Evolutionary conservation across 1,140 invertebrate species (phyloP).

Genomic region (Heliconius hermathena): DNA sequence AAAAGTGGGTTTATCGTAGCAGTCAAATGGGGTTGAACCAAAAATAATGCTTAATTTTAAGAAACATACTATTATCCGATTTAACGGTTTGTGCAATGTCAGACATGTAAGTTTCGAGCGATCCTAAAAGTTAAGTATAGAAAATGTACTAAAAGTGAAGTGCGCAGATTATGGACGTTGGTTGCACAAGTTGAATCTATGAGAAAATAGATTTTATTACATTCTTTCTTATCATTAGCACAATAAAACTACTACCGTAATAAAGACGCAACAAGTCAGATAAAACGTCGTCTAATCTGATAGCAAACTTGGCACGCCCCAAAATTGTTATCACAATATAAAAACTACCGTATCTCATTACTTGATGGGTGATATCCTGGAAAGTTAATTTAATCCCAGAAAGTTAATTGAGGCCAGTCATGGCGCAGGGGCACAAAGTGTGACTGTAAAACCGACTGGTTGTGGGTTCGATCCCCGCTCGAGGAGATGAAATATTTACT

Average conservation of each 20-base stretch:
- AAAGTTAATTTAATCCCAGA: background rate
- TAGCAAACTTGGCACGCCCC: conserved; percentile 36
- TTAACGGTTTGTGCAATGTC: conserved; percentile 9
- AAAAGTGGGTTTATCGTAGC: conserved; percentile 38
- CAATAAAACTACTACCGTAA: conserved; percentile 21
- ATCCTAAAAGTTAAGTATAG: background rate
- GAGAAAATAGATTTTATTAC: background rate
- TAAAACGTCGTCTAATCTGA: conserved; percentile 33
- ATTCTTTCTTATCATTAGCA: background rate
- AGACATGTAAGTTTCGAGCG: background rate
- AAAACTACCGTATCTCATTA: conserved; percentile 17
- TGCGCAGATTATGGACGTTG: background rate
- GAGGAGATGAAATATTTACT: no score
- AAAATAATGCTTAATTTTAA: conserved; percentile 18
- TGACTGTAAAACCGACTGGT: no score
- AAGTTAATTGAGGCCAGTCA: background rate
- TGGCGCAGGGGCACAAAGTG: no score
- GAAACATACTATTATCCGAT: background rate
- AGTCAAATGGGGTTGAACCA: conserved; percentile 26
- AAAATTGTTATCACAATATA: conserved; percentile 32
- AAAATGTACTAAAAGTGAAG: background rate
- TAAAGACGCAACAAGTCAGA: conserved; percentile 34
- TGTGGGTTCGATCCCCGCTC: no score
- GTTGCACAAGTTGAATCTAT: background rate
- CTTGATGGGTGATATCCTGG: background rate